Conservation (phyloP, 2,797 vertebrate species). For the Leptatherina wallacei region DNA sequence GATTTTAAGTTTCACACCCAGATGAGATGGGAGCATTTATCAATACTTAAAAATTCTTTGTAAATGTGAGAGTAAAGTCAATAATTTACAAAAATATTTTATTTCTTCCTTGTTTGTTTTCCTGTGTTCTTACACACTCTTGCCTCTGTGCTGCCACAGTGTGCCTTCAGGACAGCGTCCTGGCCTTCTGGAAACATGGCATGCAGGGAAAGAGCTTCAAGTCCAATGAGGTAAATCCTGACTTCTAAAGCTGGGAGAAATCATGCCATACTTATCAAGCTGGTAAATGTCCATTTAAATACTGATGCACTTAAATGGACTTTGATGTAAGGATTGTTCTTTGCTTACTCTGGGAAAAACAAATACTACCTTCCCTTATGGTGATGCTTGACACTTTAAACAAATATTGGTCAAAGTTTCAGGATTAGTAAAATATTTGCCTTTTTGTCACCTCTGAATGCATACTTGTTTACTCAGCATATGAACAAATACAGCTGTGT, state of each 20-base stretch:
- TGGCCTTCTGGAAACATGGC: constrained; percentile 99
- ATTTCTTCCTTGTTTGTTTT: neutral
- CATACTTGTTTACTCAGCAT: constrained; percentile 30
- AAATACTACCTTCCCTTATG: neutral
- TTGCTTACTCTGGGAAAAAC: neutral
- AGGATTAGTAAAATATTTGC: no score
- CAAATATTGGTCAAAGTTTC: neutral
- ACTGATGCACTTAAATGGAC: neutral
- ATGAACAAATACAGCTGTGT: constrained; percentile 32
- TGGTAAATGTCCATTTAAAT: neutral
- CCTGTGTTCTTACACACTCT: constrained; percentile 20
- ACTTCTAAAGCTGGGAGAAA: neutral
- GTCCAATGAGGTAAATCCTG: constrained; percentile 90
- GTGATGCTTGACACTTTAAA: constrained; percentile 1
- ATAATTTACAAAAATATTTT: no score
- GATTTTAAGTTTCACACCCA: neutral
- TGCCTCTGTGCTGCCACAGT: constrained; percentile 79
- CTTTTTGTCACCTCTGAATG: constrained; percentile 22
- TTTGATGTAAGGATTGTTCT: neutral
- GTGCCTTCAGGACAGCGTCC: constrained; percentile 97
- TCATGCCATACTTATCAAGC: neutral
- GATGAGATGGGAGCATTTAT: no score
- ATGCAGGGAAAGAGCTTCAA: constrained; percentile 99
- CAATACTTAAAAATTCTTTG: no score
- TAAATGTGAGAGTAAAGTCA: no score